Evolutionary conservation across 2,797 vertebrate species (phyloP).

Genomic region (Myripristis murdjan): DNA sequence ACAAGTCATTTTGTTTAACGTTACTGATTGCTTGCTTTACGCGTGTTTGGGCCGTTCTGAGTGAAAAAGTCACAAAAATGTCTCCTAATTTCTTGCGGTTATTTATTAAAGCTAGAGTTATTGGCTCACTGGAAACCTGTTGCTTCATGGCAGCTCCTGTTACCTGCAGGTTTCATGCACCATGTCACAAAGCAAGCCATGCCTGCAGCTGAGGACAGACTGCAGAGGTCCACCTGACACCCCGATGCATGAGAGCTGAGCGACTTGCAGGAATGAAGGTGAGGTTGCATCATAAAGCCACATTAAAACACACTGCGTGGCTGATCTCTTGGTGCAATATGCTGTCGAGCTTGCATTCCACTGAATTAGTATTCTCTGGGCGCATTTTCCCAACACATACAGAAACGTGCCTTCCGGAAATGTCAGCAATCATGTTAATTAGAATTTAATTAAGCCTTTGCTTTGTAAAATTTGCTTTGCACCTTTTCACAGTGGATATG

Average conservation of each 20-base stretch:
- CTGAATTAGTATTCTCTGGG: not conserved
- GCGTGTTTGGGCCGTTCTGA: not conserved
- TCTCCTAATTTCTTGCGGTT: too few relatives aligned
- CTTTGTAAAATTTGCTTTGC: not conserved
- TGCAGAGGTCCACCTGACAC: not conserved
- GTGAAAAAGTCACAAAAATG: not conserved
- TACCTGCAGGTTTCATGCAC: conserved; percentile 58
- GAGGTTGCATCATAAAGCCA: not conserved
- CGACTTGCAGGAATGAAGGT: not conserved
- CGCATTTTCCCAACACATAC: not conserved
- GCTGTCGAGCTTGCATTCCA: not conserved
- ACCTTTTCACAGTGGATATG: not conserved
- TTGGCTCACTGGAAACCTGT: too few relatives aligned
- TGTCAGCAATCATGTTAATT: not conserved
- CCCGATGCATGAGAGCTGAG: conserved; percentile 7
- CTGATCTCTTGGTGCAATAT: too few relatives aligned
- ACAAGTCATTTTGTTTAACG: too few relatives aligned
- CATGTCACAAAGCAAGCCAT: conserved; percentile 45
- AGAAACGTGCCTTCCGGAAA: not conserved
- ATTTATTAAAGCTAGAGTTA: too few relatives aligned
- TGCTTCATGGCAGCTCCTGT: conserved; percentile 59
- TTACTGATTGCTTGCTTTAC: not conserved
- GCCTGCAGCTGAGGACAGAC: not conserved
- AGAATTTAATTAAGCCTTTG: not conserved
- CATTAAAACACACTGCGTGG: not conserved